Base-by-base conservation (phyloP, 2,113 vertebrate species). In the Fulica atra region DNA sequence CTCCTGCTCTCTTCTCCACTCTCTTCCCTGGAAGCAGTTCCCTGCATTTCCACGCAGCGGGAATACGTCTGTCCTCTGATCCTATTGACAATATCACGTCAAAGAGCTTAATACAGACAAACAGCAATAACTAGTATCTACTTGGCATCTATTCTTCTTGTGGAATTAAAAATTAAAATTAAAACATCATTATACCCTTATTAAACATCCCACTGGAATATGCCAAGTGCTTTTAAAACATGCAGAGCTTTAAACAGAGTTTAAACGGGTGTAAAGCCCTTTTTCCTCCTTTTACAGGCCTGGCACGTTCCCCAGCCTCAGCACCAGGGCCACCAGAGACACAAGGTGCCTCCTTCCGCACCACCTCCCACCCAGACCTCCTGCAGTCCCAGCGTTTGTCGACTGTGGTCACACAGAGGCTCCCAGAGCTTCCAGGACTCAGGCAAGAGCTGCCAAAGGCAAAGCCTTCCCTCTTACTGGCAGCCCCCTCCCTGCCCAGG, bases 101-200 rank as follows among this genome's bases (percentile, higher is more conserved):
- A 1, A 92, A 89, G 51, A 93, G 88, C 89, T 69, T 66, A 53
- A 72, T 46, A 80, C 81, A 88, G 56, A 90, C 89, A 81, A 93
- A 94, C 36, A 72, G 66, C 81, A 89, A 36, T 92, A 90, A 89
- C 83, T 46, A 74, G 77, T 66, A 91, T 89, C 88, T 89, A 79
- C 46, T 87, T 95, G 96, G 91, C 92, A 92, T 89, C 88, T 92
- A 77, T 84, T 92, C 91, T 95, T 92, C 77, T 93, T 91, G 66
- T 33, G 83, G 89, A 92, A 96, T 94, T 96, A 95, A 97, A 97
- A 96, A 95, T 97, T 95, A 95, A 96, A 96, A 95, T 95, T 95
- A 97, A 96, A 97, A 92, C 92, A 79, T 89, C 92, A 51, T 91
- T 96, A 96, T 46, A 85, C 54, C 86, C 87, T 51, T 96, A 95